phyloP scores from a whole-genome alignment of 2,113 vertebrate genomes.

The Hucho hucho region DNA sequence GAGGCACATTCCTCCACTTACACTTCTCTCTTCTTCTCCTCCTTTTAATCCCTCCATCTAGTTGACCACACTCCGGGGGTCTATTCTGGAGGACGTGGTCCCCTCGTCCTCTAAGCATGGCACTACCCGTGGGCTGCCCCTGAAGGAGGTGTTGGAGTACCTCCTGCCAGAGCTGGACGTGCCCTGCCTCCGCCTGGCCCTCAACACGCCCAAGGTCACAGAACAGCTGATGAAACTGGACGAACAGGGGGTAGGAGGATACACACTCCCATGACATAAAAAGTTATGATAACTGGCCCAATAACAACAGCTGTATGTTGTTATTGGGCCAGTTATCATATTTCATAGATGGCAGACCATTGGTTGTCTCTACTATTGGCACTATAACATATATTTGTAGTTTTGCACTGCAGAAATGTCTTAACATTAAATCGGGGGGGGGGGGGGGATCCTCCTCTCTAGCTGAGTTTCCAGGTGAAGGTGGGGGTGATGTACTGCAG shows the following conservation, averaged over 20 bases:
- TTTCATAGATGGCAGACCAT: not conserved
- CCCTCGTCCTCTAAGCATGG: slow-evolving; percentile 93
- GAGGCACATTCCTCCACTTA: slow-evolving; percentile 25
- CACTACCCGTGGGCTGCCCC: slow-evolving; percentile 85
- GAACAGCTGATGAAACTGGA: slow-evolving; percentile 97
- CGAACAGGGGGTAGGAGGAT: slow-evolving; percentile 87
- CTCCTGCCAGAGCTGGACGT: slow-evolving; percentile 90
- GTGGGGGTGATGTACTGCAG: slow-evolving; percentile 96
- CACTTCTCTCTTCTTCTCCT: not conserved
- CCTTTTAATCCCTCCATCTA: slow-evolving; percentile 44
- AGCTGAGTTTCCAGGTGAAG: slow-evolving; percentile 95
- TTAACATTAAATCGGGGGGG: too few species aligned
- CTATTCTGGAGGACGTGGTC: slow-evolving; percentile 88
- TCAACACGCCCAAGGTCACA: slow-evolving; percentile 94
- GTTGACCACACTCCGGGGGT: slow-evolving; percentile 90
- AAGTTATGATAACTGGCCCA: too few species aligned
- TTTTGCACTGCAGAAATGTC: not conserved
- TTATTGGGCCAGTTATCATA: not conserved
- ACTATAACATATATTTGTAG: not conserved
- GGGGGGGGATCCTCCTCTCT: slow-evolving; percentile 26
- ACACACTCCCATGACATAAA: too few species aligned
- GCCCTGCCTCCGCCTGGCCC: slow-evolving; percentile 88
- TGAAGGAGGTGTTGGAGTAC: slow-evolving; percentile 92
- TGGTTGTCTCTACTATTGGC: not conserved
- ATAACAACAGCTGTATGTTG: not conserved